Base-by-base conservation (phyloP, 2,888 invertebrate species). In the Napeogenes sylphis region DNA sequence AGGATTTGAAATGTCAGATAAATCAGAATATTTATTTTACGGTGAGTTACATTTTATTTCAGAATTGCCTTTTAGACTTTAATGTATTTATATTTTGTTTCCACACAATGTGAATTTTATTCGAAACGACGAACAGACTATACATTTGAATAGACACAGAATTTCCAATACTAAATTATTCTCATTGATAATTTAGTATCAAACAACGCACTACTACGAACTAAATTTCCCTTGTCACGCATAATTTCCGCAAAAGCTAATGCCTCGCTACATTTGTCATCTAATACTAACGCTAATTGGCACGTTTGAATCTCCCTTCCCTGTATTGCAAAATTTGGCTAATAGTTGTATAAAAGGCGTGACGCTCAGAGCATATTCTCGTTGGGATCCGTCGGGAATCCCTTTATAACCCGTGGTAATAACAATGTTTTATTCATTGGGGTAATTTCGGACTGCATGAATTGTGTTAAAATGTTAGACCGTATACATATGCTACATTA, bases 131-230 rank as follows among this genome's bases (percentile, higher is more conserved):
- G 21, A 21, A 38, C 47, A 47, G 47, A 2, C 0, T 4, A 47
- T 47, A 47, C 47, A 38, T 21, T 14, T 6, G 6, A 5, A 14
- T 47, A 21, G 21, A 21, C 21, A 47, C 47, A 51, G 56, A 64
- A 66, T 47, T 59, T 68, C 61, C 38, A 10, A 58, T 42, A 63
- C 61, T 38, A 32, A 53, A 56, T 56, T 45, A 45, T 42, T 14
- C 14, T 56, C 60, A 51, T 30, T 21, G 51, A 51, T 51, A 51
- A 51, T 51, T 51, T 51, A 51, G 30, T 51, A 51, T 42, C 42
- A 10, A 3, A 10, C 30, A 12, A 12, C 30, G 6, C 51, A 12
- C 6, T 14, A 47, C 47, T 4, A 14, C 30, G 21, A 42, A 42
- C 51, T 51, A 51, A 51, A 51, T 51, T 51, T 51, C 51, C 51